Base-by-base conservation (phyloP, 37 sponge, comb jelly and placozoan species). In the Haliclona indistincta region DNA sequence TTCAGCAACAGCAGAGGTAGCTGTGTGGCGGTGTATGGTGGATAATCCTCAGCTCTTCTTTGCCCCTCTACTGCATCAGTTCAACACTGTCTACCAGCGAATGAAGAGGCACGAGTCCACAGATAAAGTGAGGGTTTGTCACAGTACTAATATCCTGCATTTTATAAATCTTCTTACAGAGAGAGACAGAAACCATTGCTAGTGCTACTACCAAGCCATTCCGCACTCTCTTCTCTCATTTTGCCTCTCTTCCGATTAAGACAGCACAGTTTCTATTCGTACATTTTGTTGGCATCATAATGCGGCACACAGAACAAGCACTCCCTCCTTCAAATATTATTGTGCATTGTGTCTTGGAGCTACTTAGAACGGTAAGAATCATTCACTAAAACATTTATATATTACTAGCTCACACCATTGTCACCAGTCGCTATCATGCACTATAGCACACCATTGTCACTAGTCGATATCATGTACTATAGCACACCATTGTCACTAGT, bases 21-120 rank as follows among this genome's bases (percentile, higher is more conserved):
- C 55, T 2, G 40, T 92, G 37, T 79, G 79, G 85, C 22, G 22
- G 17, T 92, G 93, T 64, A 77, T 92, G 85, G 60, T 84, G 0
- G 94, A 93, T 38, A 85, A 93, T 40, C 76, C 81, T 15, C 52
- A 58, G 4, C 74, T 88, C 6, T 84, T 93, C 65, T 93, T 93
- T 37, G 77, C 64, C 56, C 86, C 89, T 0, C 58, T 93, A 17
- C 69, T 86, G 52, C 70, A 84, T 41, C 63, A 53, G 60, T 77
- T 89, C 39, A 89, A 77, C 68, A 52, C 26, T 32, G 69, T 83
- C 40, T 67, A 75, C 55, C 70, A 63, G 56, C 0, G 10, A 1
- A 73, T 81, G 67, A 81, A 44, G 10, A 62, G 38, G 49, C 41
- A 68, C 49, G 43, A 54, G 28, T 37, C 22, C 15, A 33, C 23